Conservation (phyloP, 2,113 vertebrate genomes). For the Pleuronectes platessa region DNA sequence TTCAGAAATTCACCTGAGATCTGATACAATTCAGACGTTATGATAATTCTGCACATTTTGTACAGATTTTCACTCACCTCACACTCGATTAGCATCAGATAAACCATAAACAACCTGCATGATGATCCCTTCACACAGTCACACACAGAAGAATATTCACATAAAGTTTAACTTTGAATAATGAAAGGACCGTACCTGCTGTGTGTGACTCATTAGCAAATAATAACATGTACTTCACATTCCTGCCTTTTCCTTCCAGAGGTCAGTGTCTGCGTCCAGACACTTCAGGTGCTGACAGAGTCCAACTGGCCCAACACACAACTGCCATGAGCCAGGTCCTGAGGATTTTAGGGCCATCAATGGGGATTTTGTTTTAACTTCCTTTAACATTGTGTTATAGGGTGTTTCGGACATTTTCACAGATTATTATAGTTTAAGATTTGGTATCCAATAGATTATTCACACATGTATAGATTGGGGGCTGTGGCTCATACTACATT, state of each 20-base stretch:
- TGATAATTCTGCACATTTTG: no score
- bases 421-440: not conserved
- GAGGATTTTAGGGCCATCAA: no score
- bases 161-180: not conserved
- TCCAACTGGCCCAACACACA: no score
- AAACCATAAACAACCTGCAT: not conserved
- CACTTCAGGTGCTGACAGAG: no score
- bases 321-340: no score
- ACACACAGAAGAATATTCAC: not conserved
- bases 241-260: no score
- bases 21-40: not conserved
- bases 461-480: not conserved
- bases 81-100: conserved; percentile 1
- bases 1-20: conserved; percentile 63
- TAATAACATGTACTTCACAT: no score
- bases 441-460: not conserved
- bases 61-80: conserved; percentile 10
- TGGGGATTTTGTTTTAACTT: no score
- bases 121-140: conserved; percentile 1
- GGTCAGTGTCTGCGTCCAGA: no score
- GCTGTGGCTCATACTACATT: no score
- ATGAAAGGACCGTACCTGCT: not conserved
- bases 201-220: not conserved
- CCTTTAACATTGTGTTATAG: no score
- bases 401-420: no score